phyloP scores from a whole-genome alignment of 2,888 invertebrate species.

The Neoitamus cyanurus region DNA sequence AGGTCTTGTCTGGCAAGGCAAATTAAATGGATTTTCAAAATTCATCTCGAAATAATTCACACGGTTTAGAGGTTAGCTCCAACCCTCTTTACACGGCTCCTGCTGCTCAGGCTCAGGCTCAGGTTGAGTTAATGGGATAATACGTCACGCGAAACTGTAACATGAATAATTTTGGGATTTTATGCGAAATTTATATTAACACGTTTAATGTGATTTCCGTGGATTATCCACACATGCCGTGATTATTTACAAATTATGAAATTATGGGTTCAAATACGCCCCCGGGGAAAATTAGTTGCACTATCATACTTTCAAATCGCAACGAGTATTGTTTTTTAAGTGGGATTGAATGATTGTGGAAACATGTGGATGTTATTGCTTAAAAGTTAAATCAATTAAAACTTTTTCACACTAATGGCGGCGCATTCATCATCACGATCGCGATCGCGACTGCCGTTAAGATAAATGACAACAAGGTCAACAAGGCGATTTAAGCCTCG shows the following conservation, averaged over 20 bases:
- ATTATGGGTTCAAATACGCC: neutral
- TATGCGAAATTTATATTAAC: neutral
- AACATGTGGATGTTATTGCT: too few species aligned
- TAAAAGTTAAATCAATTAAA: too few species aligned
- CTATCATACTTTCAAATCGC: too few species aligned
- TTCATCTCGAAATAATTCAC: neutral
- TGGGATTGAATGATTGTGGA: too few species aligned
- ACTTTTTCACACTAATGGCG: too few species aligned
- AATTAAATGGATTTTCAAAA: neutral
- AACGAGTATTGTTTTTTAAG: too few species aligned
- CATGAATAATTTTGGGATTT: neutral
- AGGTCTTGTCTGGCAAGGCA: neutral
- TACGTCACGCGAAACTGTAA: neutral
- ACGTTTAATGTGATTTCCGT: neutral
- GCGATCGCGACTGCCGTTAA: too few species aligned
- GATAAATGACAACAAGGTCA: too few species aligned
- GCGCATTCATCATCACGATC: too few species aligned
- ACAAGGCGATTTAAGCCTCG: too few species aligned
- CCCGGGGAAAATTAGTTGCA: neutral
- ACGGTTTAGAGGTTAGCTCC: neutral
- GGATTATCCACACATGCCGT: neutral
- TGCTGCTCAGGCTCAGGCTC: neutral
- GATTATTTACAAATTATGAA: neutral
- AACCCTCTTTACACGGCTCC: neutral
- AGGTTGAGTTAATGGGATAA: neutral